These are phyloP conservation scores for Cydia strobilella DNA, from an alignment of 1,140 invertebrate genomes.

Conservation along the genomic window DNA sequence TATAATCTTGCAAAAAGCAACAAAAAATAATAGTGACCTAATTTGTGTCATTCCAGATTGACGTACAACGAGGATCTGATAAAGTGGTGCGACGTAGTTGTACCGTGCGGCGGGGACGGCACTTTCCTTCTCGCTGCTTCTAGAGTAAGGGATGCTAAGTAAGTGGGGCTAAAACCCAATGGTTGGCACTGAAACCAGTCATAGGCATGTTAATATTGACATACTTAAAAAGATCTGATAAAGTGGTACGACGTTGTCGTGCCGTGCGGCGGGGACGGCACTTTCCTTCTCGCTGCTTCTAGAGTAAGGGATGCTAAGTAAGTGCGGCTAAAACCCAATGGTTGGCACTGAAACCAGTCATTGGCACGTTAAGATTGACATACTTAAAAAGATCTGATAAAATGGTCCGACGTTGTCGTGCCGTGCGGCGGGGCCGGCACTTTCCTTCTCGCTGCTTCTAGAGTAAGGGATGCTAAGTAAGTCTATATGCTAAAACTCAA, in stretches of 20 bases:
- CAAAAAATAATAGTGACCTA: neutral
- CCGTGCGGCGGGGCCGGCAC: conserved; percentile 99
- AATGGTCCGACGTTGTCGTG: conserved; percentile 97
- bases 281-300: conserved; percentile 96
- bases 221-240: no score
- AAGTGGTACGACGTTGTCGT: conserved; percentile 97
- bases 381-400: conserved; percentile 87
- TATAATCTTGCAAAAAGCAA: neutral
- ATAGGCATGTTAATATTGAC: no score
- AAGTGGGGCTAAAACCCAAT: conserved; percentile 36
- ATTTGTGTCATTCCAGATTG: conserved; percentile 66
- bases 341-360: no score
- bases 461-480: no score
- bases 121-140: conserved; percentile 97
- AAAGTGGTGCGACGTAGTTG: conserved; percentile 96
- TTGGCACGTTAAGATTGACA: no score
- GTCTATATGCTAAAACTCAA: no score
- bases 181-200: no score
- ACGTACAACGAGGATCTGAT: conserved; percentile 84
- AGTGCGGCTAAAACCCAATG: no score
- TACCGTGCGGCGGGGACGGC: conserved; percentile 98
- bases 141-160: conserved; percentile 84
- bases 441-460: conserved; percentile 87
- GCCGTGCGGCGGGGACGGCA: conserved; percentile 99
- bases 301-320: conserved; percentile 84